Percentiles rank a stretch among this genome's conserved stretches.
Conservation (phyloP, 1,140 invertebrate genomes). For the Penaeus chinensis region DNA sequence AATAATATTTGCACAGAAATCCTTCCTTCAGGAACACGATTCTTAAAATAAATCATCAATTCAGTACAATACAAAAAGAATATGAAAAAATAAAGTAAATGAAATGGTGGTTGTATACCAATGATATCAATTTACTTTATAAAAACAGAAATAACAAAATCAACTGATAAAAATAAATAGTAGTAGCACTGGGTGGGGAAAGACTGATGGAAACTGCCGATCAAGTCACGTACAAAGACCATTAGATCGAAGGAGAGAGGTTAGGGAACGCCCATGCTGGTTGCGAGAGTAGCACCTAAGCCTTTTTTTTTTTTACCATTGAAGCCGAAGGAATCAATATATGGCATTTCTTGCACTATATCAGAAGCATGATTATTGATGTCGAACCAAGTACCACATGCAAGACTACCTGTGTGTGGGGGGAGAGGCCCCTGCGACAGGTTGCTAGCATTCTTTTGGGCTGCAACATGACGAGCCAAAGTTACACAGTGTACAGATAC, state of each 20-base stretch:
- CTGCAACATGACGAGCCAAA: constrained; percentile 36
- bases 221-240: background rate
- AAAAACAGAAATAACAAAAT: too few relatives aligned
- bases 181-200: background rate
- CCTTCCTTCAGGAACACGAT: too few relatives aligned
- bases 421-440: constrained; percentile 29
- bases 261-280: constrained; percentile 24
- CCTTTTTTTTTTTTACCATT: constrained; percentile 39
- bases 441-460: constrained; percentile 46
- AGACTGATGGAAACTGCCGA: background rate
- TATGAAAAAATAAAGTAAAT: too few relatives aligned
- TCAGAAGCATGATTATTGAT: constrained; percentile 47
- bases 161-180: too few relatives aligned
- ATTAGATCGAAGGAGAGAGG: background rate
- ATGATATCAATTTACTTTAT: too few relatives aligned
- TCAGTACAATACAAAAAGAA: too few relatives aligned
- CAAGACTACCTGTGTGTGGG: constrained; percentile 35
- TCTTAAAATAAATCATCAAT: too few relatives aligned
- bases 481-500: constrained; percentile 23
- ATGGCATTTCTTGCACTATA: constrained; percentile 41
- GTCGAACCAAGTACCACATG: constrained; percentile 40
- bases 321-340: constrained; percentile 46
- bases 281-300: constrained; percentile 1
- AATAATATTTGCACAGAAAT: too few relatives aligned
- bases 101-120: too few relatives aligned